Conservation (phyloP, 37 sponge, comb jelly and placozoan species). For the Axinella damicornis region DNA sequence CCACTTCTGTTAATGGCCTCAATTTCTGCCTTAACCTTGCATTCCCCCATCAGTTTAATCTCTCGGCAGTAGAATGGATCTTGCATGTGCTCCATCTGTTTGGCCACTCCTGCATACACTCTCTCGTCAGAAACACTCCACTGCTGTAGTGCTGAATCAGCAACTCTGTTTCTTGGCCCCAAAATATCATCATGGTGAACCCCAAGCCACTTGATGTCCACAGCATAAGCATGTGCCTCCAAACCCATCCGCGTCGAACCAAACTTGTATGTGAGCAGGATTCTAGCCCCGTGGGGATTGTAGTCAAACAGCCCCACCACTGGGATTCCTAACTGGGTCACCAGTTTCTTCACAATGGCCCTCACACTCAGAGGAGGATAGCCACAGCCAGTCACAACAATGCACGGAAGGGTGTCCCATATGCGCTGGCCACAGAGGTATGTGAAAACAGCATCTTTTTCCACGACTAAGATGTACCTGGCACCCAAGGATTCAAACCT, state of each 20-base stretch:
- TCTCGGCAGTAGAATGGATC: slow-evolving; percentile 64
- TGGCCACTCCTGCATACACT: slow-evolving; percentile 33
- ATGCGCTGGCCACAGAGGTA: slow-evolving; percentile 90
- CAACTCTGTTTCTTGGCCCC: slow-evolving; percentile 31
- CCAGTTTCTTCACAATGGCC: slow-evolving; percentile 70
- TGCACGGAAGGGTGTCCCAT: slow-evolving; percentile 92
- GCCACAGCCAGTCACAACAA: slow-evolving; percentile 96
- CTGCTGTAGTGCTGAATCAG: slow-evolving; percentile 57
- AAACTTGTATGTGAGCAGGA: slow-evolving; percentile 92
- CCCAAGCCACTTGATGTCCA: slow-evolving; percentile 88
- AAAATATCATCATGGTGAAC: slow-evolving; percentile 82
- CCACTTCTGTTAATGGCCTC: slow-evolving; percentile 74
- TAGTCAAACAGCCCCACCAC: slow-evolving; percentile 96
- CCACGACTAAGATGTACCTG: slow-evolving; percentile 93
- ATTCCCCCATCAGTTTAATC: slow-evolving; percentile 51
- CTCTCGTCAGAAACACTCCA: slow-evolving; percentile 72
- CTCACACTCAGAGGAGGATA: slow-evolving; percentile 94
- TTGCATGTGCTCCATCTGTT: slow-evolving; percentile 19
- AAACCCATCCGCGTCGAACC: slow-evolving; percentile 91
- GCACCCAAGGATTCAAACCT: slow-evolving; percentile 85
- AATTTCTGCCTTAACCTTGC: slow-evolving; percentile 83
- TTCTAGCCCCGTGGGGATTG: slow-evolving; percentile 95
- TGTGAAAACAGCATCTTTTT: slow-evolving; percentile 98
- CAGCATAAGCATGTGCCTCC: slow-evolving; percentile 77
- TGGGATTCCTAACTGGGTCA: slow-evolving; percentile 69